These are phyloP conservation scores for Conomelus anceps DNA, from an alignment of 2,888 invertebrate genomes.

Conservation along the genomic window DNA sequence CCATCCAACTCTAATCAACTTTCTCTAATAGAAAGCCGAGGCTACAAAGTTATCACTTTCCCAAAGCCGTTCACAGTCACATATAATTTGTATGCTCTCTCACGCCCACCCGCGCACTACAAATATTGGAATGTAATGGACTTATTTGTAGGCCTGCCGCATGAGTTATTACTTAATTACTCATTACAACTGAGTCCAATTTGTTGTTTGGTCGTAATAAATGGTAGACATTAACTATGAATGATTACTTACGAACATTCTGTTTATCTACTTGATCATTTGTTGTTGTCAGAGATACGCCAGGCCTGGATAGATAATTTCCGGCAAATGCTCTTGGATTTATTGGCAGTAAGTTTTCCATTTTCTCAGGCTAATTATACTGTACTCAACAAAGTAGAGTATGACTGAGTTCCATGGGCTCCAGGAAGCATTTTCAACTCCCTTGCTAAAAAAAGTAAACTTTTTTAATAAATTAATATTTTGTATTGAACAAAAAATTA, in stretches of 20 bases:
- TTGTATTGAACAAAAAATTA: too few relatives aligned
- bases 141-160: background rate
- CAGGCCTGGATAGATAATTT: too few relatives aligned
- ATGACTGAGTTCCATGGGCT: too few relatives aligned
- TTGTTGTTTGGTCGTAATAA: background rate
- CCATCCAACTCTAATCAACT: background rate
- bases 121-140: background rate
- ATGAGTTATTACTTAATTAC: background rate
- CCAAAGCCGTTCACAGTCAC: background rate
- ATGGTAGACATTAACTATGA: background rate
- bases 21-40: background rate
- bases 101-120: background rate
- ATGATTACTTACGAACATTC: background rate
- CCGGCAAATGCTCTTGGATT: too few relatives aligned
- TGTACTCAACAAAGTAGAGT: too few relatives aligned
- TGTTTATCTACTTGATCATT: background rate
- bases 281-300: background rate
- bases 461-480: too few relatives aligned
- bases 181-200: background rate
- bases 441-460: too few relatives aligned
- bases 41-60: background rate
- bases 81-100: background rate
- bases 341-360: too few relatives aligned
- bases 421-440: too few relatives aligned
- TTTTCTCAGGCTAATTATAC: too few relatives aligned